Evolutionary conservation across 2,113 vertebrate species (phyloP), one percentile per base, ranked within the genome.

Genomic region (Tor tambroides): DNA sequence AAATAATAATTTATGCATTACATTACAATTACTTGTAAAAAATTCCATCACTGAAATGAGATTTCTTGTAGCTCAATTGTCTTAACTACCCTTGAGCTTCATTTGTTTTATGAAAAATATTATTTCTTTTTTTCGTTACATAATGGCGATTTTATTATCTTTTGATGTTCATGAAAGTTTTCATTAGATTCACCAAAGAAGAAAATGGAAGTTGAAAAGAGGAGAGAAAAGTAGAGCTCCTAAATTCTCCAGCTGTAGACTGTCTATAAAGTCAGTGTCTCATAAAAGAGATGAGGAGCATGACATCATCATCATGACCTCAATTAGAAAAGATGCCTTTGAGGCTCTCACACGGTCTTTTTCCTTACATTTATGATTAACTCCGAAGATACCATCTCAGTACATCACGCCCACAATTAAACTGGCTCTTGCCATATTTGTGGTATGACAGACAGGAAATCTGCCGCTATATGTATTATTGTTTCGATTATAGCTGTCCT

Each of bases 241-340:
- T 54, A 79, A 79, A 35, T 79, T 10, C 28, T 79, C 74, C 86
- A 87, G 81, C 86, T 87, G 81, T 56, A 23, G 67, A 56, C 26
- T 38, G 51, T 82, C 30, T 21, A 63, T 75, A 87, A 87, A 81
- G 30, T 49, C 41, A 76, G n/a, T 46, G 75, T 84, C 61, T 84
- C 59, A 38, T 65, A 71, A 75, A 76, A 83, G 32, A 78, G 46
- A 84, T 28, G 74, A 80, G 19, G 15, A 85, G 41, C 41, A 85
- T 85, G 81, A 87, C 85, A 87, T 87, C 81, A n/a, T n/a, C n/a
- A 89, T 80, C 65, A 21, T 74, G 54, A 86, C 85, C 82, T 81
- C 69, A 41, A 87, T 87, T 67, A 77, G 23, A 84, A 43, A 8
- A 71, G 38, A 84, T 65, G 35, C 21, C 32, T 54, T 86, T 78